A percentile compares a stretch with the other conserved stretches of the same genome.
Conservation (phyloP, 2,113 vertebrate species). For the Centropus unirufus region DNA sequence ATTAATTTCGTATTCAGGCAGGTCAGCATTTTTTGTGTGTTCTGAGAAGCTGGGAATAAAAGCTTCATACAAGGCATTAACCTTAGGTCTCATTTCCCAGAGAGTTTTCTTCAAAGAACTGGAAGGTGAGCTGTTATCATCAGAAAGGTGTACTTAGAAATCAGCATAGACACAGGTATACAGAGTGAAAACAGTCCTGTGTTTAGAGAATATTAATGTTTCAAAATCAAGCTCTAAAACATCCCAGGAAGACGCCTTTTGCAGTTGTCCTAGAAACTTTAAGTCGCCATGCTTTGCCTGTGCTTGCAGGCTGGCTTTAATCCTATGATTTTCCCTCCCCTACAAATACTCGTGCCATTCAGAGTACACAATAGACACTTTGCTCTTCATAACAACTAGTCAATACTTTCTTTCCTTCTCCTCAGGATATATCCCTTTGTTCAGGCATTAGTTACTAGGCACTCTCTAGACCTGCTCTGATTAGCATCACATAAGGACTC, state of each 20-base stretch:
- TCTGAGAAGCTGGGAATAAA: neutral
- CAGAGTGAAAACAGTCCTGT: neutral
- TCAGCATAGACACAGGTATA: neutral
- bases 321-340: neutral
- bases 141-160: neutral
- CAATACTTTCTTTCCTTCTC: slow-evolving; percentile 30
- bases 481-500: slow-evolving; percentile 39
- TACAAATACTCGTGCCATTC: neutral
- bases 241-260: neutral
- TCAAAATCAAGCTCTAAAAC: neutral
- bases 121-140: neutral
- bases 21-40: slow-evolving; percentile 6
- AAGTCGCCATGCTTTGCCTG: neutral
- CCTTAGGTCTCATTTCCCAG: neutral
- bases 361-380: neutral
- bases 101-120: neutral
- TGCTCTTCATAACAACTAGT: neutral
- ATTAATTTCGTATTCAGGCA: slow-evolving; percentile 23
- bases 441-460: slow-evolving; percentile 41
- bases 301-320: neutral
- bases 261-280: neutral
- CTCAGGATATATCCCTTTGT: slow-evolving; percentile 7
- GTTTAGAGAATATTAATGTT: neutral
- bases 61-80: neutral
- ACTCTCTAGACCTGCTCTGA: slow-evolving; percentile 24